Conservation (phyloP, 2,888 invertebrate species). For the Melanophora roralis region DNA sequence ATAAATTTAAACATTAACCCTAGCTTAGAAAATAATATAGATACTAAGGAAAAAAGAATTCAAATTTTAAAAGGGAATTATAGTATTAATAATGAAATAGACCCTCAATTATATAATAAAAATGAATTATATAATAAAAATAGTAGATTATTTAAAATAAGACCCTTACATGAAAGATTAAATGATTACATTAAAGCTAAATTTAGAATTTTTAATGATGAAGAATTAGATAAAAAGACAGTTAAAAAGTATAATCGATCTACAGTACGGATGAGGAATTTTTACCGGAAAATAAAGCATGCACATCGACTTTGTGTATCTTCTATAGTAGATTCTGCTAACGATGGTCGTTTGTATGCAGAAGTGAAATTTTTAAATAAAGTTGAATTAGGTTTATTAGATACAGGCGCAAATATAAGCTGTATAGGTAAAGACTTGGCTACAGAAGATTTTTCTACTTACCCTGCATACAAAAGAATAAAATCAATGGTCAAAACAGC, state of each 20-base stretch:
- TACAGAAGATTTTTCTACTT: not conserved
- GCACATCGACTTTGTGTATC: not conserved
- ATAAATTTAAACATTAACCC: too few species aligned
- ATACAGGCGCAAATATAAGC: constrained; percentile 5
- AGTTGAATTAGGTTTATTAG: not conserved
- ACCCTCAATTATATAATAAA: not conserved
- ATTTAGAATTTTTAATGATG: not conserved
- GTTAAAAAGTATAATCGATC: constrained; percentile 5
- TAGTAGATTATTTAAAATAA: not conserved
- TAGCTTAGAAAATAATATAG: not conserved
- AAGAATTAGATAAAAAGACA: not conserved
- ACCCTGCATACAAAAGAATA: not conserved
- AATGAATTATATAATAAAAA: too few species aligned
- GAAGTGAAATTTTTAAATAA: not conserved
- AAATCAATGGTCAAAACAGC: not conserved
- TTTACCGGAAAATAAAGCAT: not conserved
- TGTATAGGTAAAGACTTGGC: constrained; percentile 6
- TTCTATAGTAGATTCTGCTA: not conserved
- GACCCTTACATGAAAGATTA: constrained; percentile 7
- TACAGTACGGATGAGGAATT: constrained; percentile 12
- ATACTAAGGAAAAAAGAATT: not conserved
- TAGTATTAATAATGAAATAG: not conserved
- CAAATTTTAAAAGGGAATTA: not conserved
- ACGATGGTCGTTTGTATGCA: not conserved
- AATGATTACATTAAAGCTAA: not conserved